Base-by-base conservation (phyloP, 1,140 invertebrate genomes). In the Asobara japonica region DNA sequence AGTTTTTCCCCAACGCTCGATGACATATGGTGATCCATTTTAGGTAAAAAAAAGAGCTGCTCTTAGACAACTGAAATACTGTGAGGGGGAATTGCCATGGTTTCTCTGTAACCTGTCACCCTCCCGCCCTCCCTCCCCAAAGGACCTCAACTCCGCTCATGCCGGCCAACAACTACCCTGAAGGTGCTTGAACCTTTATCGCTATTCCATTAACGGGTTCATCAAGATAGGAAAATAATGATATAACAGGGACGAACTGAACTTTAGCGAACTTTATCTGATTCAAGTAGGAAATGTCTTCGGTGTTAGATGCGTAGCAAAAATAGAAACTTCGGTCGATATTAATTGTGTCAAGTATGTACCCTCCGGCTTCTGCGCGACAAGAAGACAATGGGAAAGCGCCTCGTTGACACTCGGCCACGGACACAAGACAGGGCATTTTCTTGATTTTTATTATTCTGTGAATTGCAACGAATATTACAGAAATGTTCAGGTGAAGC, bases 321-420 rank as follows among this genome's bases (percentile, higher is more conserved):
- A 84, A 86, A 84, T 84, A 84, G 82, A 84, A 84, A 85, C 69
- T 22, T 56, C 74, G 83, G 74, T 85, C 83, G 82, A 86, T 86
- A 84, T 76, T 81, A 84, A 84, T 84, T 79, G 82, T 85, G 83
- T 86, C 83, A 85, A 86, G 84, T 82, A 77, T 78, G 75, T 71
- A 51, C 70, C 61, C 77, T 79, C 61, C 60, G 60, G 77, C 74
- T 79, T 78, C 73, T 74, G 77, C 74, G 45, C 67, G 67, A 77
- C 69, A 75, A 71, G 65, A 69, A 82, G 74, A 79, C 72, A 73
- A 76, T 76, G 61, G 20, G 71, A 38, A 60, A 68, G 51, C 38
- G 25, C 48, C 30, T 51, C 68, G 65, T 65, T 38, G 68, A 41
- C 71, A 67, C 31, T 41, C 27, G 16, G 22, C 51, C 41, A 25